Evolutionary conservation across 2,113 vertebrate species (phyloP), one percentile per base, ranked within the genome.

Genomic region (Ophthalmolycus amberensis): DNA sequence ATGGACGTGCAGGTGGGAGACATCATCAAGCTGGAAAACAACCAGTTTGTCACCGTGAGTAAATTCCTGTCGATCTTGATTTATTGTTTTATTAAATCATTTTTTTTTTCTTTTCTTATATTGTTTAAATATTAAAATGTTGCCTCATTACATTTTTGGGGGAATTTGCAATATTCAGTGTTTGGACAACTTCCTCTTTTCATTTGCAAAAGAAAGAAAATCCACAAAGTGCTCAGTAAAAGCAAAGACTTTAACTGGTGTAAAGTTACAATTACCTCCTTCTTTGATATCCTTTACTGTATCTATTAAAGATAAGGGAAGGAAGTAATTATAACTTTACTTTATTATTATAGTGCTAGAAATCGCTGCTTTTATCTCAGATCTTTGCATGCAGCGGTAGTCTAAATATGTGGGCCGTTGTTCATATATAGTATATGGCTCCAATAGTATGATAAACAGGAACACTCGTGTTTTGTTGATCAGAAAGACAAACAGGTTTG

Each of bases 1-100:
- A 98, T 97, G 97, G 95, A 97, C 54, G 91, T 99, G 58, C 96
- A 97, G 93, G 98, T 99, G 32, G 98, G 98, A 52, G 97, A 99
- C 93, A 96, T 99, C 93, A 96, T 99, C 94, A 99, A 96, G 88
- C 91, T 99, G 90, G 95, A 97, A 89, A 99, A 98, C 93, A 97
- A 99, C 88, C 96, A 97, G 91, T 96, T 96, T 89, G 97, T 99
- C 59, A 97, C 97, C 0, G 98, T 99, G 81, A 97, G 97, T 88
- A 4, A 79, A 67, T 1, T n/a, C 63, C 34, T 29, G 32, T 29
- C 18, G 1, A 67, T 9, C 12, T 34, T 18, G 7, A 27, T 58
- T 25, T 1, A 74, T 50, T 16, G 7, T 27, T 71, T 46, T 29
- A 14, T 27, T 27, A 48, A 16, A 46, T 42, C 1, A 48, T 27